These are phyloP conservation scores for Drosophila mercatorum DNA, from an alignment of 2,888 invertebrate species.

Conservation along the genomic window DNA sequence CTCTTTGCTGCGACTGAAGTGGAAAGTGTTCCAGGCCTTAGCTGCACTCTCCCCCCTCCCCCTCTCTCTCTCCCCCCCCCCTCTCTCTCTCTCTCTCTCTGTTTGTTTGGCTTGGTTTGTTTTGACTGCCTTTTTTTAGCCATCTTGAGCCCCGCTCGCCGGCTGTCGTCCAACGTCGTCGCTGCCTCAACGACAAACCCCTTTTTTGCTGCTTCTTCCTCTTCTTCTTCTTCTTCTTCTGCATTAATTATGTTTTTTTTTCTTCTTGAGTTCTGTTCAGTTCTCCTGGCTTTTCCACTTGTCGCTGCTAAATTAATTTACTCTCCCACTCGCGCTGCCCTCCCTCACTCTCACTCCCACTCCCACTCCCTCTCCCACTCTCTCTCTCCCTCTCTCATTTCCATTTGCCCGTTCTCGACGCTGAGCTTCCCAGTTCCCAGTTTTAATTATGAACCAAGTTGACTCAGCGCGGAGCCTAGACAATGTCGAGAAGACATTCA, in stretches of 20 bases:
- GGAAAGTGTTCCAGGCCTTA: constrained; percentile 44
- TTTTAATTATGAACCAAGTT: constrained; percentile 65
- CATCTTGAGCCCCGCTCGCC: constrained; percentile 46
- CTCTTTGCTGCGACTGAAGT: constrained; percentile 35
- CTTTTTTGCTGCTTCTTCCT: constrained; percentile 15
- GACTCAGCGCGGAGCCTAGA: constrained; percentile 26
- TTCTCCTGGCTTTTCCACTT: constrained; percentile 51
- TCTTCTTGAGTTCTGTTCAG: constrained; percentile 15
- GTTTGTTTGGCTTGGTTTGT: constrained; percentile 55
- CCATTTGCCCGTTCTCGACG: constrained; percentile 11
- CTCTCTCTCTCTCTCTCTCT: neutral
- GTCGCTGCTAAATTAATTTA: constrained; percentile 66
- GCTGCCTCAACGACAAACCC: constrained; percentile 34
- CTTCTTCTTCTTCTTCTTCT: constrained; percentile 25
- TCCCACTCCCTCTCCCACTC: neutral
- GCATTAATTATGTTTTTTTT: constrained; percentile 55
- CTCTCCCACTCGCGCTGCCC: constrained; percentile 13
- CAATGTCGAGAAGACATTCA: constrained; percentile 52
- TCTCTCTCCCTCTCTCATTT: neutral
- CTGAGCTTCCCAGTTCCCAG: constrained; percentile 14
- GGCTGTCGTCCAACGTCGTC: constrained; percentile 38
- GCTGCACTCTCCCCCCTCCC: neutral
- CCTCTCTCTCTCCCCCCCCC: no score
- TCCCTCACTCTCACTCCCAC: neutral
- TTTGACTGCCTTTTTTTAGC: constrained; percentile 39